Evolutionary conservation across 2,797 vertebrate species (phyloP).

Genomic region (Sebastes cheni): DNA sequence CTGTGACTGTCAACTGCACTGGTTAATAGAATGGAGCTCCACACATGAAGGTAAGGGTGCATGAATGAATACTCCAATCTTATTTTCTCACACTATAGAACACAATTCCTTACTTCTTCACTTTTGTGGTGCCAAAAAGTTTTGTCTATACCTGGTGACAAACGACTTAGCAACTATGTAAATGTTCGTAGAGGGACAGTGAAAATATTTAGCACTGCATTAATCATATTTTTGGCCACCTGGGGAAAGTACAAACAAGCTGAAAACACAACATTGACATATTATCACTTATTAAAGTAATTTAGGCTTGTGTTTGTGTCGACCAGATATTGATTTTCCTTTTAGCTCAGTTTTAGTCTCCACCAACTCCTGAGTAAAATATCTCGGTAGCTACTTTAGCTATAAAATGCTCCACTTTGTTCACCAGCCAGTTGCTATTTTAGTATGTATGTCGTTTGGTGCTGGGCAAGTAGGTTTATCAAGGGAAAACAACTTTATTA

Average conservation of each 20-base stretch:
- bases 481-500: background rate
- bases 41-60: slow-evolving; percentile 71
- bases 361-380: background rate
- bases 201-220: background rate
- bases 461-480: background rate
- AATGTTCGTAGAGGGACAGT: background rate
- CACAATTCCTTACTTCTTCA: background rate
- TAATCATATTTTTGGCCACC: background rate
- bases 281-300: background rate
- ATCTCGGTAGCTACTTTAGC: background rate
- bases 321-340: background rate
- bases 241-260: background rate
- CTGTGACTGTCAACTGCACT: slow-evolving; percentile 83
- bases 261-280: background rate
- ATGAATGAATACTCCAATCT: background rate
- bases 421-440: background rate
- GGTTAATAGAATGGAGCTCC: slow-evolving; percentile 82
- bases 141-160: background rate
- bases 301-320: background rate
- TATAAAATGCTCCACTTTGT: background rate
- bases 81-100: background rate
- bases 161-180: background rate
- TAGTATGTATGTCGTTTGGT: background rate
- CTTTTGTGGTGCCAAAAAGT: background rate
- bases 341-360: background rate